Evolutionary conservation across 2,888 invertebrate genomes (phyloP), one percentile per base, ranked within the genome.

Genomic region (Drosophila leonis): DNA sequence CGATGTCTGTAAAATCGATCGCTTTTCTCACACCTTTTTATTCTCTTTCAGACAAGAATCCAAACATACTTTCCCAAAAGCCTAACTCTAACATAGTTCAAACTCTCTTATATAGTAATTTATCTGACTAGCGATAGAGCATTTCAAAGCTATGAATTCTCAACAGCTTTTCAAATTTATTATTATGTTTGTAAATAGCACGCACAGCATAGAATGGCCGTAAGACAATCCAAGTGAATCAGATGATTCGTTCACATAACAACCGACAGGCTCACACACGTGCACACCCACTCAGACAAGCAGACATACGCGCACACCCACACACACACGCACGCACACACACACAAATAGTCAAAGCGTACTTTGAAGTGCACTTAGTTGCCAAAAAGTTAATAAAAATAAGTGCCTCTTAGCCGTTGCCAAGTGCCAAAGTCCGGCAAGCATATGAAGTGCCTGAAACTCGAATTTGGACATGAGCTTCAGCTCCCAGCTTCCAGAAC

Each of bases 311-410:
- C 65, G 29, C n/a, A 41, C 44, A 31, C 61, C 54, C 44, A 18
- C 46, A 60, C 49, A 49, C 52, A 44, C n/a, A 15, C n/a, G 46
- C 52, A 49, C 59, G 62, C 51, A 60, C 46, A 29, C 42, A 56
- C 64, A 52, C n/a, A n/a, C n/a, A n/a, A n/a, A n/a, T 48, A 61
- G 65, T 57, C n/a, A 35, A 48, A 71, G 68, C 59, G 35, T 74
- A 74, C 70, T 74, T 81, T 88, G 78, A 78, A 88, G 83, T 78
- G 86, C 83, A 85, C 85, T 84, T 81, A 78, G 66, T 79, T 75
- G 81, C 81, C 81, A 77, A 88, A 84, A 88, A 88, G 83, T 85
- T 85, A 80, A 85, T 83, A 88, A 83, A 86, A 85, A 85, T 85
- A 85, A 85, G 84, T 85, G 84, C 83, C 88, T 80, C 83, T 85